Base-by-base conservation (phyloP, 2,888 invertebrate species). In the Trachelus tabidus region DNA sequence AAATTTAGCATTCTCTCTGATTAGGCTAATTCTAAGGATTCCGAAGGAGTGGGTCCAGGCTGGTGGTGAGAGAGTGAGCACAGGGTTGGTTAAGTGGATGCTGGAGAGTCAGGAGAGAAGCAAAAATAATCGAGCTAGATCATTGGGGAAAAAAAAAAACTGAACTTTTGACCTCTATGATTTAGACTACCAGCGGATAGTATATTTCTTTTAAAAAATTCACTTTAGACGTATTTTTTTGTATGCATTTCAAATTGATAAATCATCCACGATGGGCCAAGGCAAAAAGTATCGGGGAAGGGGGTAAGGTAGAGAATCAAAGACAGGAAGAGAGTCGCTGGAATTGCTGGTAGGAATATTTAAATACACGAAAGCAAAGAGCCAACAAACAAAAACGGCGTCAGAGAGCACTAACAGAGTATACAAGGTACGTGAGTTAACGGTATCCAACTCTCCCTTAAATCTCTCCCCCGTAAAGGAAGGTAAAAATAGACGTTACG, bases 381-480 rank as follows among this genome's bases (percentile, higher is more conserved):
- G 34, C 71, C 71, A 71, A 71, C 71, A 71, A 71, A 71, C 71
- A 71, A 31, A 31, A 31, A 34, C 12, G 71, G 31, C 33, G 31
- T 71, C 3, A 71, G 71, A 1, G 31, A 71, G 71, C 9, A 12
- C 71, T 71, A 31, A 71, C 71, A 12, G 71, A 71, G 71, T 71
- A 56, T 56, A 71, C 71, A 9, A 71, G 34, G 71, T 3, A 71
- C 71, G 71, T 31, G 71, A 71, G 71, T 71, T 71, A 71, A 34
- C 71, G 31, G 12, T 71, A 71, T 71, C 71, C 9, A 71, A 11
- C 12, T 31, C 71, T 34, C 71, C 33, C 71, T 71, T 71, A 31
- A 71, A 31, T 71, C 71, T 71, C 33, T 34, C 71, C 71, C 33
- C 33, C 1, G 31, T 34, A 71, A 12, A 34, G 33, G 34, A 34